Conservation (phyloP, 2,113 vertebrate genomes). For the Antennarius striatus region DNA sequence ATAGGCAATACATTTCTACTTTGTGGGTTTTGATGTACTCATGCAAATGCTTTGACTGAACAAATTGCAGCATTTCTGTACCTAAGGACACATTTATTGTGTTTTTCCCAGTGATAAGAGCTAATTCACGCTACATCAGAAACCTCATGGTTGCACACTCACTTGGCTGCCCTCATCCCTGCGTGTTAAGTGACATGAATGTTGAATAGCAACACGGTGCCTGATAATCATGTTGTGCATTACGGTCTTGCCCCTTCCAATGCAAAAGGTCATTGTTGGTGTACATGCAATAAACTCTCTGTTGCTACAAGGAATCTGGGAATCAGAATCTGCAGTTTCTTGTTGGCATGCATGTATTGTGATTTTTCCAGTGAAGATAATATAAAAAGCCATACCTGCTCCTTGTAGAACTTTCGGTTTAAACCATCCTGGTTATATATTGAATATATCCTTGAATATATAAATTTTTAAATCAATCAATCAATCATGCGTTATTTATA, state of each 20-base stretch:
- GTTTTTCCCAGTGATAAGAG: neutral
- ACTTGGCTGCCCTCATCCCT: conserved; percentile 20
- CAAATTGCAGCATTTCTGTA: neutral
- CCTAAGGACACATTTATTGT: neutral
- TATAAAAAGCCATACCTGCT: too few species aligned
- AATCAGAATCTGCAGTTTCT: conserved; percentile 22
- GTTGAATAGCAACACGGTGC: conserved; percentile 18
- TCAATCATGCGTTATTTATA: too few species aligned
- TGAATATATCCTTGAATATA: too few species aligned
- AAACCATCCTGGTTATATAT: too few species aligned
- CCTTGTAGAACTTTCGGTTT: too few species aligned
- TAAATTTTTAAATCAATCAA: too few species aligned
- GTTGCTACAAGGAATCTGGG: conserved; percentile 1
- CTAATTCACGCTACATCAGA: conserved; percentile 7
- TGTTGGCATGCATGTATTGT: conserved; percentile 38
- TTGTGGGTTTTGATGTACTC: too few species aligned
- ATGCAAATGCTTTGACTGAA: too few species aligned
- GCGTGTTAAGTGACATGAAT: conserved; percentile 5
- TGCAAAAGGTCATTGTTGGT: conserved; percentile 25
- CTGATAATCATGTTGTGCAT: conserved; percentile 14
- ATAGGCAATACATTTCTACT: too few species aligned
- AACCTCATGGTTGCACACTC: conserved; percentile 16
- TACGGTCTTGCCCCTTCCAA: conserved; percentile 3
- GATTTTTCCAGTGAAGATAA: conserved; percentile 42
- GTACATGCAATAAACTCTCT: conserved; percentile 10